Evolutionary conservation across 2,888 invertebrate species (phyloP).

Genomic region (Galerucella nymphaeae): DNA sequence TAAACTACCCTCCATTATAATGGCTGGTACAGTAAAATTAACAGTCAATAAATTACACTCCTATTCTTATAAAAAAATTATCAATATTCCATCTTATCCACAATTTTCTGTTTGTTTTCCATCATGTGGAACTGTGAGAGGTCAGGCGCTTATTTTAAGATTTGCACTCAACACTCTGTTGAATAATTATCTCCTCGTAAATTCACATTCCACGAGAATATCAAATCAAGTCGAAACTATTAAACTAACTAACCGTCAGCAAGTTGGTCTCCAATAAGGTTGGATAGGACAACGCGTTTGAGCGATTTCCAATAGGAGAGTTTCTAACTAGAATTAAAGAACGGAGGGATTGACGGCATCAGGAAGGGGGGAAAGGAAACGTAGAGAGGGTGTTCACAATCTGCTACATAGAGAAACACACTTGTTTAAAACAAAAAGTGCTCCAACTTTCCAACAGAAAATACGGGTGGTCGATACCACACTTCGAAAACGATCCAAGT

Average conservation of each 20-base stretch:
- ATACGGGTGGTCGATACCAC: slow-evolving; percentile 4
- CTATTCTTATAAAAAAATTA: too few species aligned
- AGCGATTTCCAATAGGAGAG: slow-evolving; percentile 28
- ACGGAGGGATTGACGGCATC: neutral
- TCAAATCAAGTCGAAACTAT: slow-evolving; percentile 10
- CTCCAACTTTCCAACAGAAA: neutral
- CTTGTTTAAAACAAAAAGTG: slow-evolving; percentile 20
- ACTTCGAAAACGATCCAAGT: slow-evolving; percentile 8
- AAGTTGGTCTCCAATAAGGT: slow-evolving; percentile 28
- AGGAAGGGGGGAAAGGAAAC: neutral
- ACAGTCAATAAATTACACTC: too few species aligned
- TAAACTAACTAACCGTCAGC: slow-evolving; percentile 16
- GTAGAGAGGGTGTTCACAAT: slow-evolving; percentile 1
- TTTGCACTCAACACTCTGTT: neutral
- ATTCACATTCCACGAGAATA: neutral
- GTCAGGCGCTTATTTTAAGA: neutral
- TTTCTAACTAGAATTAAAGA: slow-evolving; percentile 24
- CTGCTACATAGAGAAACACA: slow-evolving; percentile 17
- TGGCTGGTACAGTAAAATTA: too few species aligned
- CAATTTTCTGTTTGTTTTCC: too few species aligned
- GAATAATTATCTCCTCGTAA: neutral
- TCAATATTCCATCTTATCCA: too few species aligned
- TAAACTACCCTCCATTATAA: too few species aligned
- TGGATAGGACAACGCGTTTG: slow-evolving; percentile 24
- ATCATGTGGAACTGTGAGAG: neutral